These are phyloP conservation scores for Isichthys henryi DNA, from an alignment of 2,113 vertebrate species.

Conservation along the genomic window DNA sequence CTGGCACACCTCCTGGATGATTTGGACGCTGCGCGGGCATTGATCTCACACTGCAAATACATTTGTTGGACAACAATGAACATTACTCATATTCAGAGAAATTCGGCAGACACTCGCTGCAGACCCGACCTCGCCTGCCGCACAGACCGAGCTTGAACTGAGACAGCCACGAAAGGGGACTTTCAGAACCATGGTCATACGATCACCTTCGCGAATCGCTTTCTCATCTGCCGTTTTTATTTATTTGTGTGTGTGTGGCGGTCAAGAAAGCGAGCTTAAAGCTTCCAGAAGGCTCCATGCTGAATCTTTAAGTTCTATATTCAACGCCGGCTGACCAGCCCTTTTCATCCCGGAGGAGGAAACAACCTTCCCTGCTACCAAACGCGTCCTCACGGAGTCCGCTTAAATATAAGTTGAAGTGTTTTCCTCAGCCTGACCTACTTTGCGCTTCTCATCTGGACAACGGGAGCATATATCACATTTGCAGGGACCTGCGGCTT, in stretches of 20 bases:
- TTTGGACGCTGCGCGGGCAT: constrained; percentile 39
- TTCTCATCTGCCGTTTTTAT: neutral
- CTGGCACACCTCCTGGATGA: constrained; percentile 25
- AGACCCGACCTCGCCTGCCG: constrained; percentile 1
- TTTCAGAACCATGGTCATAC: neutral
- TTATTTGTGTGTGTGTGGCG: neutral
- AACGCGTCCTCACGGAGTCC: neutral
- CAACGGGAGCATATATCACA: neutral
- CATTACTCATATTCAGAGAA: constrained; percentile 37
- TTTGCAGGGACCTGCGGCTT: neutral
- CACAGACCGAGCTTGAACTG: neutral
- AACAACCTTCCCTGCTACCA: neutral
- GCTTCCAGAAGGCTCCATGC: neutral
- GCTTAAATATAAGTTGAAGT: neutral
- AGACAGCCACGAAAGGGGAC: neutral
- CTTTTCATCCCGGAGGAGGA: constrained; percentile 6
- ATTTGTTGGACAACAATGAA: constrained; percentile 41
- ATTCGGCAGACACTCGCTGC: neutral
- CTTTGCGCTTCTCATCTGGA: neutral
- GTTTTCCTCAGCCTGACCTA: constrained; percentile 17
- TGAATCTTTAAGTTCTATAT: constrained; percentile 22
- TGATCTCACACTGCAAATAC: constrained; percentile 41
- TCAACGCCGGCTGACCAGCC: neutral
- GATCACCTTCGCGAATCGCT: neutral
- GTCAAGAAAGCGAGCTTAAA: neutral